Base-by-base conservation (phyloP, 2,113 vertebrate species). In the Odocoileus virginianus region DNA sequence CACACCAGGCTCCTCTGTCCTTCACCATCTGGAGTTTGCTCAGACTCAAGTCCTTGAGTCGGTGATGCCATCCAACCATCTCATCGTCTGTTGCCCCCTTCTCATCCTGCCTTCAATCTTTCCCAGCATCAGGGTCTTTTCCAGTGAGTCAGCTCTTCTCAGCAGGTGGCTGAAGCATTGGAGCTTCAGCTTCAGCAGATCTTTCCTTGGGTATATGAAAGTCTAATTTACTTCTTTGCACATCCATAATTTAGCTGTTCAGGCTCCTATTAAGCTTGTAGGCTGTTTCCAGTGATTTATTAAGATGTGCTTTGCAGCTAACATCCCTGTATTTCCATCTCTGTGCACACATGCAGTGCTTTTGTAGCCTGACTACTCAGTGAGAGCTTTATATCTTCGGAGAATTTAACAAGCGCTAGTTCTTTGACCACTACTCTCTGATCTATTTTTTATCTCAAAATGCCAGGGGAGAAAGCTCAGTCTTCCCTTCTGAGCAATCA, bases 351-450 rank as follows among this genome's bases (percentile, higher is more conserved):
- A 6, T 13, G 21, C 2, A 25, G 5, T 8, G 5, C 2, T 60
- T 40, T 14, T 16, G 25, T n/a, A 36, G 45, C 1, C 0, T 36
- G 43, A 30, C 15, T 76, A 45, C 50, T 57, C 55, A 52, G 23
- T 4, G 17, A 64, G 64, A 58, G 30, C 33, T 3, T 36, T 43
- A 2, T 55, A 36, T 78, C 91, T 79, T 88, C 9, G 52, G 93
- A 89, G 52, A 71, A 71, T 14, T 50, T 86, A 60, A 52, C 89
- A 57, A 89, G 55, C 43, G 12, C 61, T 86, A 12, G 21, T 61
- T 93, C 43, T 87, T 87, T 33, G 45, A 88, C 87, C 85, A 64
- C 94, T 67, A 76, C 30, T 88, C 33, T 85, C 54, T 88, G 90
- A 28, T 79, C 71, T 95, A 6, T 57, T 47, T 87, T 67, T n/a